These are phyloP conservation scores for Drosophila nasuta DNA, from an alignment of 1,140 invertebrate genomes.

Conservation along the genomic window DNA sequence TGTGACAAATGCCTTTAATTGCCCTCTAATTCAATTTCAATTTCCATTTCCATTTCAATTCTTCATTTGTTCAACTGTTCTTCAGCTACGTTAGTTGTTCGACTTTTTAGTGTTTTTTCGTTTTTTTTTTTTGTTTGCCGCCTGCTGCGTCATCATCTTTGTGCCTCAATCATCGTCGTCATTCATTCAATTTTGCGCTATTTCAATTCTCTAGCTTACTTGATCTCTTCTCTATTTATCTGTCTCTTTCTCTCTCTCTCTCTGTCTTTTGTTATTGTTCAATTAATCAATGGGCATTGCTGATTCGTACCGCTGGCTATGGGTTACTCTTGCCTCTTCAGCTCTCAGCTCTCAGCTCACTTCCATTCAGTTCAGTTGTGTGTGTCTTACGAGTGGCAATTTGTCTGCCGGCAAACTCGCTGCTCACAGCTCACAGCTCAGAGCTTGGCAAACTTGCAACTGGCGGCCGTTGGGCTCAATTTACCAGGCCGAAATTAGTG, in stretches of 20 bases:
- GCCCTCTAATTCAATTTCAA: slow-evolving; percentile 59
- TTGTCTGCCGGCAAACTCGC: slow-evolving; percentile 36
- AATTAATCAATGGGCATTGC: slow-evolving; percentile 50
- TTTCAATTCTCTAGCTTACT: slow-evolving; percentile 9
- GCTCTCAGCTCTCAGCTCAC: background rate
- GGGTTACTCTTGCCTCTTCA: slow-evolving; percentile 2
- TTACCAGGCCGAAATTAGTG: slow-evolving; percentile 35
- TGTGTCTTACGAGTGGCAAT: slow-evolving; percentile 26
- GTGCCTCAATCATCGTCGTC: slow-evolving; percentile 20
- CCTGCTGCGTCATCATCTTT: slow-evolving; percentile 44
- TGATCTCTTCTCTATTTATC: background rate
- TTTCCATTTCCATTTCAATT: slow-evolving; percentile 22
- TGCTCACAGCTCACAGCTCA: too few species aligned
- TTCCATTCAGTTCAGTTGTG: background rate
- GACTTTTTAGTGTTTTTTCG: background rate
- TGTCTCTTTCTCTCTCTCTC: background rate
- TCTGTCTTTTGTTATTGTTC: slow-evolving; percentile 15
- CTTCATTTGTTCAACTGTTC: slow-evolving; percentile 16
- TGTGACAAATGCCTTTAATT: slow-evolving; percentile 72
- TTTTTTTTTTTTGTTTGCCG: background rate
- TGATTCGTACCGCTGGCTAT: slow-evolving; percentile 42
- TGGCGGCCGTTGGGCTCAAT: slow-evolving; percentile 36
- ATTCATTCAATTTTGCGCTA: slow-evolving; percentile 41
- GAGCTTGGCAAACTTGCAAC: slow-evolving; percentile 16
- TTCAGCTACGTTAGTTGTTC: background rate